Evolutionary conservation across 2,888 invertebrate species (phyloP).

Genomic region (Nasonovia ribisnigri): DNA sequence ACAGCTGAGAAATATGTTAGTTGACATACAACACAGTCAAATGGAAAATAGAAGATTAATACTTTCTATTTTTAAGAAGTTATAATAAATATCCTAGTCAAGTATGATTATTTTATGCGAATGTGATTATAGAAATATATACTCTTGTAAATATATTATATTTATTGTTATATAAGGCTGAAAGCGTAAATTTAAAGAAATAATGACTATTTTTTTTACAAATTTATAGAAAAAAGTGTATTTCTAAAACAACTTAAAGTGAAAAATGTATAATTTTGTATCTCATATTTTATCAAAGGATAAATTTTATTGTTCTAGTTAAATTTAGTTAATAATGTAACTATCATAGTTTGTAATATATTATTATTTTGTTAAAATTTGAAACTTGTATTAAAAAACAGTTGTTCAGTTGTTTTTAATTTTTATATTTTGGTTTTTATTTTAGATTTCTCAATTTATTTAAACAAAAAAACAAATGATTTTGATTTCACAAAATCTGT

Average conservation of each 20-base stretch:
- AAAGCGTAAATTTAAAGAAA: not conserved
- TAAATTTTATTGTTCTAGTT: slow-evolving; percentile 26
- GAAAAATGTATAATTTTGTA: slow-evolving; percentile 21
- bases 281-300: slow-evolving; percentile 42
- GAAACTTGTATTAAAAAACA: not conserved
- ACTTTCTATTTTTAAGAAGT: slow-evolving; percentile 54
- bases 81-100: slow-evolving; percentile 48
- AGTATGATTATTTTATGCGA: not conserved
- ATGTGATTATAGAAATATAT: slow-evolving; percentile 28
- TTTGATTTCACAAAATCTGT: not conserved
- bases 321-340: slow-evolving; percentile 22
- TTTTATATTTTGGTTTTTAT: not conserved
- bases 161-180: slow-evolving; percentile 48
- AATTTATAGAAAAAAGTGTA: not conserved
- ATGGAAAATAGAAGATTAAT: slow-evolving; percentile 60
- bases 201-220: not conserved
- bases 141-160: slow-evolving; percentile 34
- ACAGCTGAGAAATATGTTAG: slow-evolving; percentile 47
- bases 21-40: slow-evolving; percentile 53
- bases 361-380: slow-evolving; percentile 46
- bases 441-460: not conserved
- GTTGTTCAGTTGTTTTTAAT: too few relatives aligned
- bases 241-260: slow-evolving; percentile 3
- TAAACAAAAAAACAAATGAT: not conserved
- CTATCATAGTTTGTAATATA: slow-evolving; percentile 20